A percentile compares a stretch with the other conserved stretches of the same genome.
Evolutionary conservation across 2,113 vertebrate genomes (phyloP).

Genomic region (Mus pahari): DNA sequence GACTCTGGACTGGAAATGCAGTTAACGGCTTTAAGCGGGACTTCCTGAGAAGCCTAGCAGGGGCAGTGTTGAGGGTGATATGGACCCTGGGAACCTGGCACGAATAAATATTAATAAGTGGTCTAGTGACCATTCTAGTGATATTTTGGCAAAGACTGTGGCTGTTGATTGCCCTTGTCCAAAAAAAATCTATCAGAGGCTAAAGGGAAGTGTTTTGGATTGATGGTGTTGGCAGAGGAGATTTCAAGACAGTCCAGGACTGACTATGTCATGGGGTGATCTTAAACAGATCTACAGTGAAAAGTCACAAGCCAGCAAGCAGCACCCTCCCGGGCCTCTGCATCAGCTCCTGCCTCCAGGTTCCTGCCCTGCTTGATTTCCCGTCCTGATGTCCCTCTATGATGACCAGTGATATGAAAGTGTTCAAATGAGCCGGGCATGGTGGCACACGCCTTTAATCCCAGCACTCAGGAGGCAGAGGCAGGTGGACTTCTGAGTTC

Average conservation of each 20-base stretch:
- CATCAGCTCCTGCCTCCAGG: not conserved
- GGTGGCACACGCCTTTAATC: too few relatives aligned
- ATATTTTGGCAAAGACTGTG: not conserved
- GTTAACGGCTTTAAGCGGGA: not conserved
- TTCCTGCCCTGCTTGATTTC: not conserved
- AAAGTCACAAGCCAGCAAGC: not conserved
- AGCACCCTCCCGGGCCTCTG: not conserved
- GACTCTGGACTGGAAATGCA: not conserved
- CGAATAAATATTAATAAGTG: not conserved
- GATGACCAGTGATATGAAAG: not conserved
- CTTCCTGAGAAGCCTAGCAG: not conserved
- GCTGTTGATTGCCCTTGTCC: not conserved
- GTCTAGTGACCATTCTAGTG: not conserved
- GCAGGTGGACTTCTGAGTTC: too few relatives aligned
- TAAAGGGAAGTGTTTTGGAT: not conserved
- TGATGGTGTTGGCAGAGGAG: not conserved
- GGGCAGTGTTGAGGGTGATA: not conserved
- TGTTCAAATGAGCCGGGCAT: not conserved
- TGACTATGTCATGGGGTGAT: not conserved
- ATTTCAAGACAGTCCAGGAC: not conserved
- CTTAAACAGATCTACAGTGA: too few relatives aligned
- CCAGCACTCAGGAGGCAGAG: too few relatives aligned
- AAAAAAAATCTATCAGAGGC: not conserved
- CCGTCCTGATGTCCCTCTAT: not conserved
- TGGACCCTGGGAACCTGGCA: not conserved